Base-by-base conservation (phyloP, 2,113 vertebrate genomes). In the Calidris pugnax region DNA sequence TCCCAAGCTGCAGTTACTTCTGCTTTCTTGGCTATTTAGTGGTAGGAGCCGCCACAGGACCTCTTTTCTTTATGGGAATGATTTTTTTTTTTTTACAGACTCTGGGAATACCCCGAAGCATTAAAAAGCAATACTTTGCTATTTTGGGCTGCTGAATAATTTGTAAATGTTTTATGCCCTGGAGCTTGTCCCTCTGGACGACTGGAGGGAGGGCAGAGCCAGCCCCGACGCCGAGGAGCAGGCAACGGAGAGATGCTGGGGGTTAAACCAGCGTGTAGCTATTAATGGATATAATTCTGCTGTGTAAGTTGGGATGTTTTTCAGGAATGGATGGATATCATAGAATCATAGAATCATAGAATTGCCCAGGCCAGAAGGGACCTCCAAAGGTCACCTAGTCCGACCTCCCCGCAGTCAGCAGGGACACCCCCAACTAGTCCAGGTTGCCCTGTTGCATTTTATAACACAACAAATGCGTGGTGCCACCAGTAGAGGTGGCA, bases 281-380 rank as follows among this genome's bases (percentile, higher is more conserved):
- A 85, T 85, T 89, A 91, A 94, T 83, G 89, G 68, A 74, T 93
- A 51, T 95, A 89, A 24, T 27, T 87, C 35, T 85, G 94, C 80
- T 51, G 41, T 86, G 94, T 56, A 75, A 87, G 47, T 77, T 48
- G 77, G 57, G 95, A 69, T 47, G 21, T 60, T 87, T 87, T 51
- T 71, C 27, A n/a, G 84, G 56, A 87, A 37, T 14, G 12, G 56
- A 56, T 0, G 2, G 76, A 48, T 62, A 62, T 75, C n/a, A n/a
- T n/a, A n/a, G n/a, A n/a, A n/a, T n/a, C n/a, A n/a, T n/a, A n/a
- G n/a, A n/a, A n/a, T n/a, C n/a, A n/a, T n/a, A n/a, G n/a, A n/a
- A n/a, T n/a, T n/a, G n/a, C n/a, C n/a, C n/a, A n/a, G n/a, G n/a
- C n/a, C n/a, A n/a, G n/a, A n/a, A n/a, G n/a, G n/a, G n/a, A n/a